phyloP scores from a whole-genome alignment of 2,888 invertebrate genomes.

The Diplazon laetatorius region DNA sequence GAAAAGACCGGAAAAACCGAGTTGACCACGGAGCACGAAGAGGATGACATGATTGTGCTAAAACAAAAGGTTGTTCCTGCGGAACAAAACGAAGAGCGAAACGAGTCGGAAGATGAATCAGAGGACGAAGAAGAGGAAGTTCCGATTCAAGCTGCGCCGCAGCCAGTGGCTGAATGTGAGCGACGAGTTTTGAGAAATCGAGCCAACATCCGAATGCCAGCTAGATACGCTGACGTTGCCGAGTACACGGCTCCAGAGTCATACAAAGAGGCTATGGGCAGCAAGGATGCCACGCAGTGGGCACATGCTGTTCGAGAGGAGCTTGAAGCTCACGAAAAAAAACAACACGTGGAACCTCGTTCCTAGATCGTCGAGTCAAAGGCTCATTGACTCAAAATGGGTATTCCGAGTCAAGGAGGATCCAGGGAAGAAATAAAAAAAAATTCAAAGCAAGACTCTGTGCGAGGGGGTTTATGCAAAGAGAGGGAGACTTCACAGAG shows the following conservation, averaged over 20 bases:
- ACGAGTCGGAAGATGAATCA: slow-evolving; percentile 7
- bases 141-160: not conserved
- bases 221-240: slow-evolving; percentile 29
- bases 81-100: not conserved
- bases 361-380: slow-evolving; percentile 22
- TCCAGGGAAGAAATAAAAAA: slow-evolving; percentile 45
- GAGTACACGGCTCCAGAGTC: slow-evolving; percentile 28
- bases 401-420: slow-evolving; percentile 58
- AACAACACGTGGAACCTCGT: slow-evolving; percentile 47
- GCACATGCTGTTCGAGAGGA: slow-evolving; percentile 45
- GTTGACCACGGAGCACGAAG: slow-evolving; percentile 12
- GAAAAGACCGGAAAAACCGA: slow-evolving; percentile 17
- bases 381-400: slow-evolving; percentile 58
- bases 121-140: slow-evolving; percentile 4
- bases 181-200: slow-evolving; percentile 12
- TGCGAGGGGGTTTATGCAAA: slow-evolving; percentile 50
- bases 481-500: slow-evolving; percentile 51
- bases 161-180: not conserved
- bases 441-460: slow-evolving; percentile 58
- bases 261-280: slow-evolving; percentile 21
- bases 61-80: not conserved
- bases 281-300: slow-evolving; percentile 37
- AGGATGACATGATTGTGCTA: not conserved
- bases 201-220: not conserved
- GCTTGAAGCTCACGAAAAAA: slow-evolving; percentile 42